Base-by-base conservation (phyloP, 2,888 invertebrate species). In the Agrotis segetum region DNA sequence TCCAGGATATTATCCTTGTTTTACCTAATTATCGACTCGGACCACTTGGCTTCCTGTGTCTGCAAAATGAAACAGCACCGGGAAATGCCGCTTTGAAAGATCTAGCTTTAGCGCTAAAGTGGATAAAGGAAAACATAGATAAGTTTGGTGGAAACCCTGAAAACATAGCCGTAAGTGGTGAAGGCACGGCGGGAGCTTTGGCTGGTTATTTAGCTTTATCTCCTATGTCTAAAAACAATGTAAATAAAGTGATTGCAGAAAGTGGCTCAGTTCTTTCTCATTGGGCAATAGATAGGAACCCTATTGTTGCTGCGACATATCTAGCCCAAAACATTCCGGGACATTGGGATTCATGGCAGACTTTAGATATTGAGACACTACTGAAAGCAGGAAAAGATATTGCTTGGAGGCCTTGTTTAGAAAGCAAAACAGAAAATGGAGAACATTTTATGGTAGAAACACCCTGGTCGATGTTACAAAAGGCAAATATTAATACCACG, bases 11-110 rank as follows among this genome's bases (percentile, higher is more conserved):
- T 9, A 92, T 94, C 62, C 73, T 95, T 21, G 92, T 95, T 52
- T 75, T 95, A 71, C 94, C 95, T 9, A 95, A 95, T 85, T 95
- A 94, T 81, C 91, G 95, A 85, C 83, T 94, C 6, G 94, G 96
- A 14, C 87, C 93, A 16, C 87, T 95, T 21, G 96, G 96, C 56
- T 96, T 96, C 79, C 74, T 96, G 58, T 94, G 94, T 77, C 74
- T 92, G 60, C 88, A 87, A 70, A 93, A 93, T 56, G 87, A 87
- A 49, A 88, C 88, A 0, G 93, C 90, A 14, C 93, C 91, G n/a
- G 95, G 95, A 14, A 96, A 96, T 67, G 94, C 94, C 4, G 96
- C 89, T 2, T 83, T 95, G 52, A 95, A 94, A 85, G 95, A 95
- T 72, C 83, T 95, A 49, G 85, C 91, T 17, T 77, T 92, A 59